phyloP scores from a whole-genome alignment of 2,797 vertebrate species.

The Parotocinclus haroldoi region DNA sequence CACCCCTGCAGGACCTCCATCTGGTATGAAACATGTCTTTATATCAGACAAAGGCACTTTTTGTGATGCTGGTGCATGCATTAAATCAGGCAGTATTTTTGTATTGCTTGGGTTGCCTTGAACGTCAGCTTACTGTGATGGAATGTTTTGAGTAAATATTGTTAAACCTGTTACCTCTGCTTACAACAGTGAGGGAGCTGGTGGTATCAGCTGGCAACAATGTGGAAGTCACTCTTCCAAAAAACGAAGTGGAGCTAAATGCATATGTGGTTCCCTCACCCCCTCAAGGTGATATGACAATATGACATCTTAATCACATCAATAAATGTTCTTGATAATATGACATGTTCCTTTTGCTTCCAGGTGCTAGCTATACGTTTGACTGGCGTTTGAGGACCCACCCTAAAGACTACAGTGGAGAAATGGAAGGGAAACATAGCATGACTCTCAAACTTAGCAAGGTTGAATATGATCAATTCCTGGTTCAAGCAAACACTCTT shows the following conservation, averaged over 20 bases:
- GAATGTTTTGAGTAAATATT: neutral
- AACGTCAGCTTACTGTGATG: too few species aligned
- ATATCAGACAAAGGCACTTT: neutral
- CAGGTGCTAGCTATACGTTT: conserved; percentile 83
- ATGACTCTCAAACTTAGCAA: conserved; percentile 86
- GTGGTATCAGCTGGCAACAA: conserved; percentile 92
- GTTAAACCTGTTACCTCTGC: conserved; percentile 28
- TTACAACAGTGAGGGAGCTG: conserved; percentile 76
- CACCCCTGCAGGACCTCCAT: conserved; percentile 51
- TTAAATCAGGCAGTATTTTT: too few species aligned
- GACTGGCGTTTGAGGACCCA: conserved; percentile 92
- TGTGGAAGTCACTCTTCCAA: conserved; percentile 88
- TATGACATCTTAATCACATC: too few species aligned
- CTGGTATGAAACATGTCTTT: conserved; percentile 59
- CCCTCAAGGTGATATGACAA: conserved; percentile 21
- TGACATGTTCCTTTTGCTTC: conserved; percentile 42
- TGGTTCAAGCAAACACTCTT: neutral
- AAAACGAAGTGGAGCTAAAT: conserved; percentile 87
- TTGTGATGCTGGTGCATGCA: neutral
- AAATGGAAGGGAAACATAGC: conserved; percentile 88
- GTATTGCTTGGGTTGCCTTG: too few species aligned
- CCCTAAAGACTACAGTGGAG: conserved; percentile 90
- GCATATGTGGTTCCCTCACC: conserved; percentile 83
- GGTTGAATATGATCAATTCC: conserved; percentile 62
- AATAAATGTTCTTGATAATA: neutral